Evolutionary conservation across 2,888 invertebrate genomes (phyloP).

Genomic region (Crematogaster levior): DNA sequence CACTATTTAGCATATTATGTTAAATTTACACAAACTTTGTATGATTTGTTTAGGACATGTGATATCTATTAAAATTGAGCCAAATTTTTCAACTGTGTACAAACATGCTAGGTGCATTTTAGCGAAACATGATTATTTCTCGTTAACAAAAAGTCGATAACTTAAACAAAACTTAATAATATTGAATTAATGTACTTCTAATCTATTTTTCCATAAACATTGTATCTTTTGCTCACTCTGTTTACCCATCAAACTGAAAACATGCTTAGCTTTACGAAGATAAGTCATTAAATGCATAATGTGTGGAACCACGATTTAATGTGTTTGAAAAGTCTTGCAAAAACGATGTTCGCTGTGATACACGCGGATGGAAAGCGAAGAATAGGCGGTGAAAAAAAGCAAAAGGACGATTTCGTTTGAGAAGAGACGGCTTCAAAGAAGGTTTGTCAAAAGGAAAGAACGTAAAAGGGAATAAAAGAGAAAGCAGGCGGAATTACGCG

Average conservation of each 20-base stretch:
- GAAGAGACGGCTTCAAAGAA: constrained; percentile 56
- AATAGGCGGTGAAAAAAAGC: constrained; percentile 40
- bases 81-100: too few species aligned
- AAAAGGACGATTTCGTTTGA: constrained; percentile 42
- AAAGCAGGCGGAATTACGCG: constrained; percentile 63
- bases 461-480: constrained; percentile 65
- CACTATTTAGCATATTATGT: too few species aligned
- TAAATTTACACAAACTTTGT: too few species aligned
- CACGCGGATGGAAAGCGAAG: constrained; percentile 63
- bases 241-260: constrained; percentile 45
- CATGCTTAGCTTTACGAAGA: neutral
- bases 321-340: constrained; percentile 59
- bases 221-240: neutral
- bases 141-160: neutral
- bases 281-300: constrained; percentile 60
- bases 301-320: constrained; percentile 58
- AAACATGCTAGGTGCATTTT: constrained; percentile 1
- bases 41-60: too few species aligned
- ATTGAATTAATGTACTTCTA: neutral
- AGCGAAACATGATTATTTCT: neutral
- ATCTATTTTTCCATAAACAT: too few species aligned
- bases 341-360: constrained; percentile 62
- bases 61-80: too few species aligned
- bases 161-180: neutral
- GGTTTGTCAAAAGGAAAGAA: constrained; percentile 59